These are phyloP conservation scores for Zosterops japonicus DNA, from an alignment of 2,113 vertebrate species.

Conservation along the genomic window DNA sequence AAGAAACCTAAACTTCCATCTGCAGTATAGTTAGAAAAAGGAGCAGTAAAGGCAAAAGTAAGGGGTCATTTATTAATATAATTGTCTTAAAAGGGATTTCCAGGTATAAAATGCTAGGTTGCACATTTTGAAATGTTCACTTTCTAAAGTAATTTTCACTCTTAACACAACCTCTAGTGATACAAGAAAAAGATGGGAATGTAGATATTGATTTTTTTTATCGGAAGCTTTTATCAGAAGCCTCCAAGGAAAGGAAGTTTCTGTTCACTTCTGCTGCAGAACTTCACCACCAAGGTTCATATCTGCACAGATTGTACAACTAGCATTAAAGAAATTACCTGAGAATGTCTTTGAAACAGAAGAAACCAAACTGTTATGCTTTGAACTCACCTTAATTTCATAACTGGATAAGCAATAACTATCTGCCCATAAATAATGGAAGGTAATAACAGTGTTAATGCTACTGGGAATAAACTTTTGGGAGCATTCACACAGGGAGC, in stretches of 20 bases:
- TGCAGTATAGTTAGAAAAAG: not conserved
- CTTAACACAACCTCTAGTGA: not conserved
- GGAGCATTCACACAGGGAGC: not conserved
- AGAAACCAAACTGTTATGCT: not conserved
- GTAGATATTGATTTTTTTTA: not conserved
- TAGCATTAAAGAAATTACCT: not conserved
- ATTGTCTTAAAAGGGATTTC: not conserved
- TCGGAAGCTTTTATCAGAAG: not conserved
- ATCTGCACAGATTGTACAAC: too few relatives aligned
- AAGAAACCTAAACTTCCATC: not conserved
- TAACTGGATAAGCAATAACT: not conserved
- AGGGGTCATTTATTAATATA: not conserved
- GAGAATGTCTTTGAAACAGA: not conserved
- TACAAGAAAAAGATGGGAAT: not conserved
- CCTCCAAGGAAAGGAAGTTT: not conserved
- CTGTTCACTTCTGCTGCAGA: not conserved
- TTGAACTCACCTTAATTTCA: not conserved
- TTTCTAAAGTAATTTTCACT: not conserved
- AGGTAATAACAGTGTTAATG: not conserved
- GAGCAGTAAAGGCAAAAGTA: not conserved
- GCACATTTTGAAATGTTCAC: fast-evolving
- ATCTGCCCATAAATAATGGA: not conserved
- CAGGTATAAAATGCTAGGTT: not conserved
- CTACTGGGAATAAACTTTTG: not conserved
- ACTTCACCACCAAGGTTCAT: not conserved